Base-by-base conservation (phyloP, 2,888 invertebrate genomes). In the Mythimna impura region DNA sequence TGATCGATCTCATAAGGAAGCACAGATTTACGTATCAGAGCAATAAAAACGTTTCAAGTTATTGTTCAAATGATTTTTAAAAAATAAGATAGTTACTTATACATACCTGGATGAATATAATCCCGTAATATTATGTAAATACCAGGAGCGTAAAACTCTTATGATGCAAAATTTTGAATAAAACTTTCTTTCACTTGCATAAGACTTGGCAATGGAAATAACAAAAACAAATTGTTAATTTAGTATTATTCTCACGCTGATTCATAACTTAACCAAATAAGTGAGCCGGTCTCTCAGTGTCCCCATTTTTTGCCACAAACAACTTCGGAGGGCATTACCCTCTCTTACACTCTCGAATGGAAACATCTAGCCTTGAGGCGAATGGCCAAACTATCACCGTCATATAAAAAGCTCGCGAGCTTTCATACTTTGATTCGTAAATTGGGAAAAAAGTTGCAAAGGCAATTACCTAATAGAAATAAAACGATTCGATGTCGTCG, bases 241-340 rank as follows among this genome's bases (percentile, higher is more conserved):
- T 90, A 58, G 89, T 91, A 91, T 94, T 94, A 93, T 94, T 95
- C 94, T 94, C 94, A 94, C 92, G 92, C 92, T 95, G 95, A 96
- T 93, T 96, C 95, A 96, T 94, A 95, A 92, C 88, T 91, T 89
- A 89, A 92, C 93, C 92, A 93, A 95, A 94, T 94, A 93, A 95
- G 93, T 91, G 89, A 94, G 93, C 94, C 93, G 94, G 94, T 94
- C 93, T 94, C 93, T 93, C 91, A 76, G 92, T 93, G 95, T 93
- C 95, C 96, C 90, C 95, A 95, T 95, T 96, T 96, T 96, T 96
- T 95, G 93, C 95, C 92, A 93, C 95, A 95, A 96, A 95, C 96
- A 95, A 95, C 95, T 95, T 94, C 86, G 86, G 94, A 94, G 96
- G 95, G 94, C 96, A 94, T 93, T 94, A 94, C 93, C 95, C 96